phyloP scores from a whole-genome alignment of 2,888 invertebrate species.

The Rhagium mordax region DNA sequence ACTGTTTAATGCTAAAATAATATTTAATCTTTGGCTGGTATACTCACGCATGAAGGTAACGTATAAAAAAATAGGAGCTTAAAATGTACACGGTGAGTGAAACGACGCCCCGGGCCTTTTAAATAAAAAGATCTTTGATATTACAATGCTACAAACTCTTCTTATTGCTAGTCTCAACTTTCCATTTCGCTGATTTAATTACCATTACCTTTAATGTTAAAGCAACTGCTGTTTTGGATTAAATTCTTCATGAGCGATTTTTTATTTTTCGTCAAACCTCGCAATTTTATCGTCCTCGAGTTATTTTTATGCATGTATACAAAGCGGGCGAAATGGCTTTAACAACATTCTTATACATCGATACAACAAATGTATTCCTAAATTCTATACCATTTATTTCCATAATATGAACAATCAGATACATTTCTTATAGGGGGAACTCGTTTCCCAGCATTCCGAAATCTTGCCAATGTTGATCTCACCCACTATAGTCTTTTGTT shows the following conservation, averaged over 20 bases:
- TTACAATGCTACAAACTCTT: too few relatives aligned
- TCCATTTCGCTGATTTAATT: background rate
- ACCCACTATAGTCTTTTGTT: conserved; percentile 58
- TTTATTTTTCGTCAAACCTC: background rate
- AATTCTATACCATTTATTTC: conserved; percentile 52
- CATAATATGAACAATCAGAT: conserved; percentile 61
- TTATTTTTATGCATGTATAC: conserved; percentile 38
- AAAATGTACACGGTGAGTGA: too few relatives aligned
- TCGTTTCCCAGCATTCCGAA: conserved; percentile 59
- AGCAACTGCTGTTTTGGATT: background rate
- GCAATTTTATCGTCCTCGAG: conserved; percentile 18
- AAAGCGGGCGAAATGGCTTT: conserved; percentile 28
- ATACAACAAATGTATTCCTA: conserved; percentile 40
- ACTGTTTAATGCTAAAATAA: too few relatives aligned
- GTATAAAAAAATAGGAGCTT: too few relatives aligned
- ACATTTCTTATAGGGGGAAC: conserved; percentile 59
- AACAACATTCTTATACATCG: conserved; percentile 38
- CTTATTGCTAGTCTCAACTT: background rate
- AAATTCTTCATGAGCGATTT: background rate
- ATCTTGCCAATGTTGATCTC: conserved; percentile 52
- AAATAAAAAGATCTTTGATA: too few relatives aligned
- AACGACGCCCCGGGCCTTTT: too few relatives aligned
- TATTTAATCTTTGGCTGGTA: too few relatives aligned
- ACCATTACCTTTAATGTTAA: background rate
- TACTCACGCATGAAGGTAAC: too few relatives aligned